phyloP scores from a whole-genome alignment of 2,113 vertebrate genomes.

The Hepsetus odoe region DNA sequence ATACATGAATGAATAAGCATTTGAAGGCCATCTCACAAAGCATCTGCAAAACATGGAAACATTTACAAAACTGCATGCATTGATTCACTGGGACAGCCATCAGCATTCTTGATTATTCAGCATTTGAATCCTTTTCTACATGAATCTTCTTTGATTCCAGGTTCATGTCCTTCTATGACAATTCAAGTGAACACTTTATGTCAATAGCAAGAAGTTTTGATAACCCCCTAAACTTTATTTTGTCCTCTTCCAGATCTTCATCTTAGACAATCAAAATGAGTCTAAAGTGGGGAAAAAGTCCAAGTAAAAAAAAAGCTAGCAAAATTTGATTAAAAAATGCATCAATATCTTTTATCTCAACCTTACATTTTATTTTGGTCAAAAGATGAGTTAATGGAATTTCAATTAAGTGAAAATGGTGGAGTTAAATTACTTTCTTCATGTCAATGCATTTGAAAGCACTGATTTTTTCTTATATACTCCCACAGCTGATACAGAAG shows the following conservation, averaged over 20 bases:
- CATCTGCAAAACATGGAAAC: neutral
- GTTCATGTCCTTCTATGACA: neutral
- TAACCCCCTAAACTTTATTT: neutral
- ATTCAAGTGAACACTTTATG: neutral
- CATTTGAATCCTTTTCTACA: neutral
- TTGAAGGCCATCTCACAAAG: neutral
- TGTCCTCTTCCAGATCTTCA: neutral
- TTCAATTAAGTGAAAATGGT: too few relatives aligned
- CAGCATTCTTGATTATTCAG: neutral
- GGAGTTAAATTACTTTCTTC: too few relatives aligned
- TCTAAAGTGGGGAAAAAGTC: too few relatives aligned
- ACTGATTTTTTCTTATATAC: neutral
- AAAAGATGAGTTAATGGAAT: too few relatives aligned
- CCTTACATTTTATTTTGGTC: too few relatives aligned
- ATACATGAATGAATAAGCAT: neutral
- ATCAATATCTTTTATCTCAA: too few relatives aligned
- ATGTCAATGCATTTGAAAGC: too few relatives aligned
- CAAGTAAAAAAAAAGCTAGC: too few relatives aligned
- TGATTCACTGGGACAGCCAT: neutral
- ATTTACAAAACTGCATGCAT: neutral
- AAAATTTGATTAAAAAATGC: too few relatives aligned
- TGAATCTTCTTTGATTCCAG: neutral
- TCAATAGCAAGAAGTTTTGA: neutral
- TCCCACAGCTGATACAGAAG: neutral
- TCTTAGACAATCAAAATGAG: neutral